Evolutionary conservation across 2,797 vertebrate genomes (phyloP).

Genomic region (Xenopus petersii): DNA sequence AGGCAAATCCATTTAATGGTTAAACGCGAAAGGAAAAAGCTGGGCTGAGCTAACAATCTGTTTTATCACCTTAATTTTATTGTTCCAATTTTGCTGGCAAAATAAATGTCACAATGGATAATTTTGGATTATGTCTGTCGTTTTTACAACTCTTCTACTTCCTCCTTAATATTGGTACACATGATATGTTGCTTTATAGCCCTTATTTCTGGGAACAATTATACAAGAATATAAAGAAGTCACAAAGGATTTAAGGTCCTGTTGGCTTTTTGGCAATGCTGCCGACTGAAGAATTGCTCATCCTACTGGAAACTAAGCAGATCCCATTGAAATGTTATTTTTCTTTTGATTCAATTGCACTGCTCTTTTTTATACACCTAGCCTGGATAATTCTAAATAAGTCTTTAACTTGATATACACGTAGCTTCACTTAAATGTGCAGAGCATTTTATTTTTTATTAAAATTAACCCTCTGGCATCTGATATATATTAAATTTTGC

Average conservation of each 20-base stretch:
- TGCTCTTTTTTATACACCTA: neutral
- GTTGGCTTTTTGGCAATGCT: conserved; percentile 39
- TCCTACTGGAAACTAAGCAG: conserved; percentile 32
- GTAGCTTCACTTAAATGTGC: neutral
- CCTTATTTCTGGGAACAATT: conserved; percentile 47
- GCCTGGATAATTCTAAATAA: neutral
- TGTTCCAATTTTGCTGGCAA: conserved; percentile 39
- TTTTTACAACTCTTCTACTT: conserved; percentile 41
- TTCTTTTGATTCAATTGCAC: conserved; percentile 1
- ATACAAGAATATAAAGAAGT: conserved; percentile 43
- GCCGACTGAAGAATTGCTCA: conserved; percentile 29
- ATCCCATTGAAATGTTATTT: conserved; percentile 12
- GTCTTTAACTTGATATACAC: too few species aligned
- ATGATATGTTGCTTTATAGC: conserved; percentile 35
- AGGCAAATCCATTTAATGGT: conserved; percentile 20
- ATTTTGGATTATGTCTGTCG: conserved; percentile 46
- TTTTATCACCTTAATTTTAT: conserved; percentile 39
- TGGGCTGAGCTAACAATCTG: conserved; percentile 10
- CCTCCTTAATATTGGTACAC: conserved; percentile 40
- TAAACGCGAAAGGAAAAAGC: conserved; percentile 12
- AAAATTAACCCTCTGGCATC: neutral
- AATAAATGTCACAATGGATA: conserved; percentile 47
- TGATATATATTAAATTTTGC: neutral
- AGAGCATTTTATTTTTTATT: neutral
- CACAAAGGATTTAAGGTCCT: conserved; percentile 39